Evolutionary conservation across 2,113 vertebrate species (phyloP), one percentile per base, ranked within the genome.

Genomic region (Hymenochirus boettgeri): DNA sequence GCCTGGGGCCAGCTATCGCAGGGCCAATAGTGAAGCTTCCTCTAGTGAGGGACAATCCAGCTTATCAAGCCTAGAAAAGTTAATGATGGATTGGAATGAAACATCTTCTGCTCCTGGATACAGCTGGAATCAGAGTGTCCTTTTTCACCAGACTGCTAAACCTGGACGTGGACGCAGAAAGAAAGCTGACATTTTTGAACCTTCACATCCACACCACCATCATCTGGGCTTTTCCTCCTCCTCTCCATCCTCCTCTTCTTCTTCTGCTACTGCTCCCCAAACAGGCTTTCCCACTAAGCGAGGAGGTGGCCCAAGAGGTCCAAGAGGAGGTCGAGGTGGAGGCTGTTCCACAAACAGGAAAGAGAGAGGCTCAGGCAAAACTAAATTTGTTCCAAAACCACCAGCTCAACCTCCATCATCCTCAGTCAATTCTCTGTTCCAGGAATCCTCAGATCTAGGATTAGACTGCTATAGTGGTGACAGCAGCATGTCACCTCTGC

Each of bases 51-150:
- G 89, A 39, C 94, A 94, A 73, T 98, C 95, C 10, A 99, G 96
- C 74, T 85, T 98, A 61, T 99, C 96, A 61, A 98, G 95, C 76
- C 83, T 99, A 76, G 95, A 99, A 83, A 99, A 99, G 69, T 75
- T 98, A 71, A 99, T 98, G 95, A 94, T 98, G 90, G 95, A 99
- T 73, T 98, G 96, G 96, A 95, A 99, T 0, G 96, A 98, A 79
- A 93, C 93, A 0, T 95, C 94, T 1, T 89, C 95, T 0, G 92
- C 92, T 17, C 93, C 95, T 0, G 94, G 92, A 37, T 98, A 97
- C 77, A 98, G 95, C 87, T 98, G 95, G 95, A 99, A 96, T 83
- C 96, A 99, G 84, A 97, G 90, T 0, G 94, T 98, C 62, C 91
- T 98, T 62, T 98, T 99, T 79, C 95, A 98, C 77, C 92, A 94